Percentiles rank a stretch among this genome's conserved stretches.
phyloP scores from a whole-genome alignment of 2,888 invertebrate species.

The Leptopilina myrica region DNA sequence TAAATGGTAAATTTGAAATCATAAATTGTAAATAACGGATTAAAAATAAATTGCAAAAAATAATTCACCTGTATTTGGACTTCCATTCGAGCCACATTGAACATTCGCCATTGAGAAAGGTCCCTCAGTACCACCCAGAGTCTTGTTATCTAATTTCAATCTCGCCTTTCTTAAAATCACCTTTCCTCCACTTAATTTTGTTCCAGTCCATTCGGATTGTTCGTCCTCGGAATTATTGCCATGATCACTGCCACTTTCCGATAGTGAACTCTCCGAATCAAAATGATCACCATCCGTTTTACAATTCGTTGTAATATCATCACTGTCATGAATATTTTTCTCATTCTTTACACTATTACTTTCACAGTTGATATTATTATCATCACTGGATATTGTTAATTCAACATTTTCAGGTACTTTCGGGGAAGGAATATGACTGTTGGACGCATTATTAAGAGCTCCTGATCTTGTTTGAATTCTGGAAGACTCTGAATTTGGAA shows the following conservation, averaged over 20 bases:
- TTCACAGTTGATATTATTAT: conserved; percentile 39
- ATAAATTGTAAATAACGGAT: background rate
- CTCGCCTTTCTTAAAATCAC: conserved; percentile 85
- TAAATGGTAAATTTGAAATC: no score
- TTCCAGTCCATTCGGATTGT: conserved; percentile 74
- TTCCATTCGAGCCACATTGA: conserved; percentile 63
- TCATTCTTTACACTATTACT: conserved; percentile 42
- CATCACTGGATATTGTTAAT: conserved; percentile 42
- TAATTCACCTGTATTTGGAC: conserved; percentile 64
- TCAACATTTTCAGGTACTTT: conserved; percentile 47
- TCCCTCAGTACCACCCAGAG: conserved; percentile 79
- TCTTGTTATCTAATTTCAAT: conserved; percentile 79
- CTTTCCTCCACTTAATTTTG: conserved; percentile 81
- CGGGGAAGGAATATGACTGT: conserved; percentile 44
- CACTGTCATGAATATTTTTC: conserved; percentile 73
- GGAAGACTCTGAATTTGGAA: conserved; percentile 74
- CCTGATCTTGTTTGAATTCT: conserved; percentile 73
- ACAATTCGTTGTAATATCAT: conserved; percentile 68
- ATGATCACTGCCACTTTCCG: conserved; percentile 69
- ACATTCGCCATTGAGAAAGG: conserved; percentile 80
- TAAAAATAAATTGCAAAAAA: background rate
- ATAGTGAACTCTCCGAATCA: conserved; percentile 67
- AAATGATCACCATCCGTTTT: conserved; percentile 59
- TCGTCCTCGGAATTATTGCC: conserved; percentile 72
- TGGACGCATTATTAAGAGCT: conserved; percentile 62